Evolutionary conservation across 2,888 invertebrate genomes (phyloP).

Genomic region (Cryptus viduatorius): DNA sequence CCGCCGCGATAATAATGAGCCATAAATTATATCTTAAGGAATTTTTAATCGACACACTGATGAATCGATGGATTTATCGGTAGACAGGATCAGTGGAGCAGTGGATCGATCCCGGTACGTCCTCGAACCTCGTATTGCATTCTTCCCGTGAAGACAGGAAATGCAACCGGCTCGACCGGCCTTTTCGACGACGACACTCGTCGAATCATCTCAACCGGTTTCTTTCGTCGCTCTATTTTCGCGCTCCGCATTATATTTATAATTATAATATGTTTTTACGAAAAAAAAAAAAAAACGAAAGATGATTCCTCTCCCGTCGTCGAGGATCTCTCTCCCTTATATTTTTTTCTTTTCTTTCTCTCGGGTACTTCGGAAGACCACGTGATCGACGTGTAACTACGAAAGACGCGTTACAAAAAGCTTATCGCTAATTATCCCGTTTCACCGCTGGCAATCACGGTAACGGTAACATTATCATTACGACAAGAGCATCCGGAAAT

Average conservation of each 20-base stretch:
- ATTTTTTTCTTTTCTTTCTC: neutral
- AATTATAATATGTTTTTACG: neutral
- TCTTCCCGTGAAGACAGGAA: conserved; percentile 41
- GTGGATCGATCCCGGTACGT: conserved; percentile 40
- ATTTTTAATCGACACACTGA: conserved; percentile 30
- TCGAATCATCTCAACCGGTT: conserved; percentile 56
- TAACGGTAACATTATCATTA: conserved; percentile 71
- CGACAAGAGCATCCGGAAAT: conserved; percentile 72
- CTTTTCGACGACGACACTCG: conserved; percentile 50
- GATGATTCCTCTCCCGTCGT: conserved; percentile 38
- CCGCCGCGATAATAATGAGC: conserved; percentile 11
- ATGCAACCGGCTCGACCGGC: conserved; percentile 54
- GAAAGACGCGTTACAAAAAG: conserved; percentile 30
- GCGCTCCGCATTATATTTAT: neutral
- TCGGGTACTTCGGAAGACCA: conserved; percentile 11
- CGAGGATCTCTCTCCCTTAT: neutral
- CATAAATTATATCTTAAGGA: conserved; percentile 30
- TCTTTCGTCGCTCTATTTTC: conserved; percentile 48
- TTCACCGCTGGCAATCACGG: conserved; percentile 62
- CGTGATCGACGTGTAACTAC: conserved; percentile 36
- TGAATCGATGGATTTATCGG: neutral
- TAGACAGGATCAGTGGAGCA: conserved; percentile 54
- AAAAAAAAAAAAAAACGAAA: neutral
- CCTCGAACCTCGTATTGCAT: neutral
- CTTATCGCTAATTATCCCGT: conserved; percentile 68